A percentile compares a stretch with the other conserved stretches of the same genome.
Conservation (phyloP, 2,113 vertebrate genomes). For the Tympanuchus pallidicinctus region DNA sequence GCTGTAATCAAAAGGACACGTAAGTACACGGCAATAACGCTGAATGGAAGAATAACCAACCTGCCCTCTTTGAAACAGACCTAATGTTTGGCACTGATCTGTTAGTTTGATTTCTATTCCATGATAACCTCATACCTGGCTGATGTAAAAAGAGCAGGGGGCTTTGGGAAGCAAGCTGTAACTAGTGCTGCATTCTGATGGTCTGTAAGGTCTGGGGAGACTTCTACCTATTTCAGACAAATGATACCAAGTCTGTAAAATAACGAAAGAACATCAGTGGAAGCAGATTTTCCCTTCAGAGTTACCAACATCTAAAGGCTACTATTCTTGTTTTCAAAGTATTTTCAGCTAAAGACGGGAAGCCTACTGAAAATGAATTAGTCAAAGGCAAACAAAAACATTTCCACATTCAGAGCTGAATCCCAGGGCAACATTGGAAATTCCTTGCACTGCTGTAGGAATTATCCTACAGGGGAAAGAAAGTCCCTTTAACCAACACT, state of each 20-base stretch:
- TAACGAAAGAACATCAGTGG: background rate
- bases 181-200: too few species aligned
- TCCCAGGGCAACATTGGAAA: background rate
- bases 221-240: background rate
- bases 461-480: background rate
- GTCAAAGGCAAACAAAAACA: background rate
- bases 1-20: background rate
- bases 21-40: too few species aligned
- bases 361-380: background rate
- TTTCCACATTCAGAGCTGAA: background rate
- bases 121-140: background rate
- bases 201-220: background rate
- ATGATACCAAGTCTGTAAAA: background rate
- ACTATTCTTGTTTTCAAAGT: background rate
- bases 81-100: background rate
- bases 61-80: background rate
- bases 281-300: background rate
- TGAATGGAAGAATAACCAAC: background rate
- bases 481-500: background rate
- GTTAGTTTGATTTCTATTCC: background rate
- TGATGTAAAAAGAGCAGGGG: background rate
- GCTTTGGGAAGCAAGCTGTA: background rate
- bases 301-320: background rate
- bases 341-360: background rate
- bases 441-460: background rate